These are phyloP conservation scores for Siderastrea radians DNA, from an alignment of 92 coral and sea anemone genomes.

Conservation along the genomic window DNA sequence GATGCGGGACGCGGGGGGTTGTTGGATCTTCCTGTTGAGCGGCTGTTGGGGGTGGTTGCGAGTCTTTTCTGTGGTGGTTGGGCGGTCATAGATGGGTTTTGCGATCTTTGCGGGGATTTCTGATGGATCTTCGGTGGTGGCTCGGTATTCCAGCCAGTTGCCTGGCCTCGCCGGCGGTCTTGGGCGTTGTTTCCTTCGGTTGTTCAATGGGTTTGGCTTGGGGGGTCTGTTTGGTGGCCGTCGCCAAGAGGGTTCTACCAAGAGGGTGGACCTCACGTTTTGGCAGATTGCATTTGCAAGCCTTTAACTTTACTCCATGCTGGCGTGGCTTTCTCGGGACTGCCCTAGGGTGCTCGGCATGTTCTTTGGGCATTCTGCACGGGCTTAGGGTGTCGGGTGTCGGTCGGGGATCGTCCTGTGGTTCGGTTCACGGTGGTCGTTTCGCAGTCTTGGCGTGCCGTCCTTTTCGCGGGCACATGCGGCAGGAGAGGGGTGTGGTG, in stretches of 20 bases:
- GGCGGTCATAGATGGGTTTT: slow-evolving; percentile 64
- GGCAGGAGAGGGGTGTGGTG: slow-evolving; percentile 50
- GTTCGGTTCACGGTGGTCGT: slow-evolving; percentile 57
- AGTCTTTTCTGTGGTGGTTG: slow-evolving; percentile 33
- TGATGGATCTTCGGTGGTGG: slow-evolving; percentile 31
- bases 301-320: slow-evolving; percentile 52
- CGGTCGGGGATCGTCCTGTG: neutral
- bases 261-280: neutral
- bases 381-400: neutral
- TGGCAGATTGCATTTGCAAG: slow-evolving; percentile 29
- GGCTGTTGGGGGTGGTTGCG: slow-evolving; percentile 51
- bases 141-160: slow-evolving; percentile 58
- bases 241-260: too few relatives aligned
- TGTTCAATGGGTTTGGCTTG: slow-evolving; percentile 25
- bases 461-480: slow-evolving; percentile 61
- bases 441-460: slow-evolving; percentile 47
- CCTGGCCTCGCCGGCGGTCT: slow-evolving; percentile 67
- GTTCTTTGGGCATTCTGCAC: slow-evolving; percentile 25
- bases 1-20: neutral
- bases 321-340: slow-evolving; percentile 31
- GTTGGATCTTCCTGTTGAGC: too few relatives aligned
- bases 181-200: slow-evolving; percentile 32
- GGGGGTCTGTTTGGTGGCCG: too few relatives aligned
- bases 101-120: slow-evolving; percentile 47
- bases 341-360: slow-evolving; percentile 28